phyloP scores from a whole-genome alignment of 2,888 invertebrate species.

The Biston betularia region DNA sequence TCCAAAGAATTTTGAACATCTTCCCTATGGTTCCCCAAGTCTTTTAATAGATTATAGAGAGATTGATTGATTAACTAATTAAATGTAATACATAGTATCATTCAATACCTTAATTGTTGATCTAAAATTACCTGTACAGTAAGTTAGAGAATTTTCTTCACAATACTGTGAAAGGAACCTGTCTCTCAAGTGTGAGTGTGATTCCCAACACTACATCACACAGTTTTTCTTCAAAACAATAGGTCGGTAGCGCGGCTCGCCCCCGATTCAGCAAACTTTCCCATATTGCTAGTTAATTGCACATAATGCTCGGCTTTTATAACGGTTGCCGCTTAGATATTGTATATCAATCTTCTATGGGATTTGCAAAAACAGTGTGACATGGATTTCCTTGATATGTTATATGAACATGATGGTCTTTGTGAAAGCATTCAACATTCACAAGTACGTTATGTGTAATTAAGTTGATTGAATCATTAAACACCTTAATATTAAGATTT shows the following conservation, averaged over 20 bases:
- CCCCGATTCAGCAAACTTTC: constrained; percentile 59
- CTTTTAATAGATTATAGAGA: too few species aligned
- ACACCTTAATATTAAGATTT: too few species aligned
- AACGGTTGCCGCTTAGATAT: constrained; percentile 48
- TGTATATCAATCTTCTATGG: constrained; percentile 36
- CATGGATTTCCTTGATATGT: constrained; percentile 41
- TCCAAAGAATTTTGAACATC: too few species aligned
- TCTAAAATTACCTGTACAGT: not conserved
- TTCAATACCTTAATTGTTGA: too few species aligned
- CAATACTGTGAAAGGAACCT: not conserved
- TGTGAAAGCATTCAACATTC: not conserved
- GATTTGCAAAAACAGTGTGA: constrained; percentile 40
- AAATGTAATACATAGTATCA: too few species aligned
- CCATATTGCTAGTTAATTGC: constrained; percentile 57
- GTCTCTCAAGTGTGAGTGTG: not conserved
- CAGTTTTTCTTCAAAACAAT: constrained; percentile 46
- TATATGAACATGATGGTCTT: constrained; percentile 22
- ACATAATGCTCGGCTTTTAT: constrained; percentile 50
- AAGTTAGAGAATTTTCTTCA: not conserved
- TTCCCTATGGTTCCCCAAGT: too few species aligned
- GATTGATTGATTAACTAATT: too few species aligned
- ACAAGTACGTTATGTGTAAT: not conserved
- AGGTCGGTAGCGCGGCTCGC: constrained; percentile 52
- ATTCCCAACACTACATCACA: constrained; percentile 9
- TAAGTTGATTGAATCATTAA: not conserved